A percentile compares a stretch with the other conserved stretches of the same genome.
Conservation (phyloP, 2,113 vertebrate species). For the western clawed frog (Xenopus tropicalis) region DNA sequence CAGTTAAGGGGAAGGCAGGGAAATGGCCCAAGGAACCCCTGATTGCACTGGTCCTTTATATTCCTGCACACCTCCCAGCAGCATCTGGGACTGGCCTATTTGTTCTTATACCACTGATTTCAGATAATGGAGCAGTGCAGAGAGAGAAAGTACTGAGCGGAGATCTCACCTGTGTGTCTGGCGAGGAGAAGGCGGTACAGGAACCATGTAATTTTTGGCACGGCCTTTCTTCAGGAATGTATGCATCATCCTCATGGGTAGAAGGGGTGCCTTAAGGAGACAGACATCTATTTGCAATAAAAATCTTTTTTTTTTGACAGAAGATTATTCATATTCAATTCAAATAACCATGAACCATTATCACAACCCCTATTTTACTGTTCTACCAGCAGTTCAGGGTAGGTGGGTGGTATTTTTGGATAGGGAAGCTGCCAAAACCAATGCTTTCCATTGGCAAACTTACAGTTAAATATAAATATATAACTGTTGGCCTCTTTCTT, state of each 20-base stretch:
- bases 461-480: too few relatives aligned
- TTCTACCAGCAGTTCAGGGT: too few relatives aligned
- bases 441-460: too few relatives aligned
- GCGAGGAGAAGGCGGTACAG: conserved; percentile 6
- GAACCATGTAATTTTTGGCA: conserved; percentile 26
- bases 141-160: not conserved
- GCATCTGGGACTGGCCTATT: not conserved
- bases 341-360: too few relatives aligned
- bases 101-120: not conserved
- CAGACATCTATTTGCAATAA: not conserved
- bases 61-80: too few relatives aligned
- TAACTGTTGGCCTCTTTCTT: too few relatives aligned
- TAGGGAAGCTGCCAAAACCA: too few relatives aligned
- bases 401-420: too few relatives aligned
- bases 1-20: too few relatives aligned
- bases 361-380: too few relatives aligned
- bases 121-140: not conserved
- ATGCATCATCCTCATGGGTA: conserved; percentile 21
- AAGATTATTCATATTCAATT: not conserved
- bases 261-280: conserved; percentile 9
- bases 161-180: conserved; percentile 17
- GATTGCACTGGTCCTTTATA: too few relatives aligned
- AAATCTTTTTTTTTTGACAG: not conserved
- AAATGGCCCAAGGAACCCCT: too few relatives aligned
- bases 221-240: conserved; percentile 29